These are phyloP conservation scores for Alligator mississippiensis DNA, from an alignment of 2,113 vertebrate genomes.

Conservation along the genomic window DNA sequence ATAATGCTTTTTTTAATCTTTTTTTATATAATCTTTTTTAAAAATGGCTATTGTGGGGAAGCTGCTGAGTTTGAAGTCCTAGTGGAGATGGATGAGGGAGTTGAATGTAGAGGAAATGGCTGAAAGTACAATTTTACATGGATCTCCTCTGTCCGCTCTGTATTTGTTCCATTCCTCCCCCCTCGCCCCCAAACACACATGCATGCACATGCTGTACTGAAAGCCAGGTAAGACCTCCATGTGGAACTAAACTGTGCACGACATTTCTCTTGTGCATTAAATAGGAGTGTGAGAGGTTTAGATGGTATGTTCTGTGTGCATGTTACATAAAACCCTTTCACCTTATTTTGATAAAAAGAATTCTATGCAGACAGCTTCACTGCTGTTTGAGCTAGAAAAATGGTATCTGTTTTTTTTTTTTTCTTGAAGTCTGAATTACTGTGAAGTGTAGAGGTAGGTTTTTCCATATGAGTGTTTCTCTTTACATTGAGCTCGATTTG, in stretches of 20 bases:
- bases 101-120: background rate
- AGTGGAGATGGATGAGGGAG: background rate
- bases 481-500: conserved; percentile 10
- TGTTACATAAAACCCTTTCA: conserved; percentile 1
- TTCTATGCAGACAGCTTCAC: background rate
- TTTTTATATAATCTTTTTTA: conserved; percentile 26
- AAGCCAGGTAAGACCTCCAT: conserved; percentile 9
- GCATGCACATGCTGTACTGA: background rate
- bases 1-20: background rate
- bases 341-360: conserved; percentile 2
- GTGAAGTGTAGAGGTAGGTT: background rate
- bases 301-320: background rate
- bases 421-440: background rate
- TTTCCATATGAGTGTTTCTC: background rate
- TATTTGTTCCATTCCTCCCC: no score
- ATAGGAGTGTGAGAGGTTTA: background rate
- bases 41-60: conserved; percentile 1
- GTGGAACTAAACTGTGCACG: background rate
- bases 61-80: background rate
- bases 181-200: no score
- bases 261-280: conserved; percentile 18
- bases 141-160: background rate
- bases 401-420: background rate
- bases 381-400: background rate
- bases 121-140: background rate